phyloP scores from a whole-genome alignment of 30 jellyfish, hydroid and myxozoan species.

The Aurelia coerulea region DNA sequence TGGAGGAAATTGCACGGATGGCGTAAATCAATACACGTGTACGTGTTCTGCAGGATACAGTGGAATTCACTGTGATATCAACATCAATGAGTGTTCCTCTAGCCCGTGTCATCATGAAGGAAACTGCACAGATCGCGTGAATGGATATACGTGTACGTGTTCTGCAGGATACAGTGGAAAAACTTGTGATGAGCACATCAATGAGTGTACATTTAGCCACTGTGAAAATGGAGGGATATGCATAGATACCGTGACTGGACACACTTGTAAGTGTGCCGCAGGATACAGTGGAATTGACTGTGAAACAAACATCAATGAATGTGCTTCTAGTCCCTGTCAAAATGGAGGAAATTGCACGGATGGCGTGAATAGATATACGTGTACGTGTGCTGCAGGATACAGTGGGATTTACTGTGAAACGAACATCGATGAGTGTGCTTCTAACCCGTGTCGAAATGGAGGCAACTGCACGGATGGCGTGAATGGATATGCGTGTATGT shows the following conservation, averaged over 20 bases:
- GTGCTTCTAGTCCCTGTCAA: too few relatives aligned
- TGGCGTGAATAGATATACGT: not conserved
- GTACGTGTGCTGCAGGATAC: too few relatives aligned
- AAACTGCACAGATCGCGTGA: slow-evolving; percentile 52
- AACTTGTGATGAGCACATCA: slow-evolving; percentile 11
- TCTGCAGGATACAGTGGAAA: slow-evolving; percentile 59
- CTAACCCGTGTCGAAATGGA: too few relatives aligned
- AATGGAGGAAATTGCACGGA: too few relatives aligned
- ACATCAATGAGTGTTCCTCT: slow-evolving; percentile 63
- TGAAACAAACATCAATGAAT: not conserved
- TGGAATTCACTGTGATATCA: slow-evolving; percentile 44
- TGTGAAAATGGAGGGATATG: slow-evolving; percentile 55
- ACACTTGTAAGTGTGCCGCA: slow-evolving; percentile 53
- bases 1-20: slow-evolving; percentile 53
- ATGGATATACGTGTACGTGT: slow-evolving; percentile 52
- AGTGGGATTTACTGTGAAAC: too few relatives aligned
- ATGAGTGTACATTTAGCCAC: slow-evolving; percentile 53
- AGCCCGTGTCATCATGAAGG: slow-evolving; percentile 54
- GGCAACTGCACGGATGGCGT: too few relatives aligned
- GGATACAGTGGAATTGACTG: slow-evolving; percentile 69
- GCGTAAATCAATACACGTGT: slow-evolving; percentile 45
- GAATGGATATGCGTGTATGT: too few relatives aligned
- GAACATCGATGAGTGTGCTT: too few relatives aligned
- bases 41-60: slow-evolving; percentile 58
- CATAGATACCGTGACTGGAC: slow-evolving; percentile 28